Base-by-base conservation (phyloP, 23 tunicate species). In the Diplosoma virens region DNA sequence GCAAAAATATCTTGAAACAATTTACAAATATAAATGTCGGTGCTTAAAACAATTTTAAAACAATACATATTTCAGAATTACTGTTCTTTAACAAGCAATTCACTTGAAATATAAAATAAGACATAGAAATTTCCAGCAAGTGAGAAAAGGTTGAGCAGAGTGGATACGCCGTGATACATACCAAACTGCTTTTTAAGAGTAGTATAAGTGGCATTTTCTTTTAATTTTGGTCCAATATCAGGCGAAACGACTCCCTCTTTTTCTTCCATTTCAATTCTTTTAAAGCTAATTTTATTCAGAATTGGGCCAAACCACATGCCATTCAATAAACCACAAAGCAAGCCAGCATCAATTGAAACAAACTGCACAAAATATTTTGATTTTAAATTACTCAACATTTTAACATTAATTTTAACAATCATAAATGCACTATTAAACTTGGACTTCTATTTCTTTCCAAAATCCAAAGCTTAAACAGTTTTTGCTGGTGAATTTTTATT, bases 221-320 rank as follows among this genome's bases (percentile, higher is more conserved):
- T 61, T 9, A 86, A 56, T 32, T 75, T 75, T 0, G 81, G 54
- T 25, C 86, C 79, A 25, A 82, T 82, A 34, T 64, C 66, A 17
- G 81, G 90, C 3, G 90, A 46, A 34, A 67, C 53, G 18, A 76
- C 85, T 21, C 76, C 82, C 34, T 78, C 91, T 53, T 86, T 86
- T 59, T 80, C 80, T 56, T 86, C 93, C 85, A 86, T 73, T 7
- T 32, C 64, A 32, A 71, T 66, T 21, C 59, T 48, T 69, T 80
- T 47, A n/a, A 25, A 35, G 35, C 74, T 25, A n/a, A 80, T 66
- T 32, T 63, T 26, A 29, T 65, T 66, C 32, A 66, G 27, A n/a
- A 18, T 34, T 0, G 93, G 93, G 18, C 85, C 80, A 25, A 73
- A 53, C 70, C 65, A 86, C 35, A 80, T 4, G 33, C 81, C 72